Evolutionary conservation across 2,888 invertebrate genomes (phyloP), one percentile per base, ranked within the genome.

Genomic region (Dilophus febrilis): DNA sequence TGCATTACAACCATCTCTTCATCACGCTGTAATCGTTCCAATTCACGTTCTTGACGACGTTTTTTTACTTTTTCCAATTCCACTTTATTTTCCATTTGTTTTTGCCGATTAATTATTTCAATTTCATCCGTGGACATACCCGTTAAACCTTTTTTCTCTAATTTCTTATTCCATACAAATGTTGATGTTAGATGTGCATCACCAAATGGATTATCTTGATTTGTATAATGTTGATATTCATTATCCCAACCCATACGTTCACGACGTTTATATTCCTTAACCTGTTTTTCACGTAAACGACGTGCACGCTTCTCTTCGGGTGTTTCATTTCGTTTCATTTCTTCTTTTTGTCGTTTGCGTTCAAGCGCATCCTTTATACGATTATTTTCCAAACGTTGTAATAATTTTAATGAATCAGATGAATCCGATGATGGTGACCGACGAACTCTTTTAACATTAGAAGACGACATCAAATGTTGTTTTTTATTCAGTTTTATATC

Each of bases 141-240:
- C 37, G 77, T 73, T 2, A 90, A 66, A 0, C 97, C 98, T 54
- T 95, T 91, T 52, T 90, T 87, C 42, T 92, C 83, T 36, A 95
- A 66, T 59, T 99, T 98, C 62, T 97, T 97, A 17, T 71, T 71
- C 98, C 98, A 99, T 0, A 94, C 86, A 63, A 98, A 99, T 0
- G 91, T 86, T 27, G 94, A 82, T 5, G 94, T 72, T 30, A 98
- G 71, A 51, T 91, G 90, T 0, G 87, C 86, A 68, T 98, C 98
- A 0, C 97, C 97, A 60, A 97, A 98, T 0, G 98, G 98, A 65
- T 98, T 98, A 61, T 98, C 95, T 38, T 86, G 84, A 60, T 98
- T 94, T 1, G 97, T 95, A 55, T 97, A 98, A 54, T 91, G 90
- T 44, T 92, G 74, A 57, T 92, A 92, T 59, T 95, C 94, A 47